Evolutionary conservation across 2,113 vertebrate species (phyloP), one percentile per base, ranked within the genome.

Genomic region (Echinops telfairi): DNA sequence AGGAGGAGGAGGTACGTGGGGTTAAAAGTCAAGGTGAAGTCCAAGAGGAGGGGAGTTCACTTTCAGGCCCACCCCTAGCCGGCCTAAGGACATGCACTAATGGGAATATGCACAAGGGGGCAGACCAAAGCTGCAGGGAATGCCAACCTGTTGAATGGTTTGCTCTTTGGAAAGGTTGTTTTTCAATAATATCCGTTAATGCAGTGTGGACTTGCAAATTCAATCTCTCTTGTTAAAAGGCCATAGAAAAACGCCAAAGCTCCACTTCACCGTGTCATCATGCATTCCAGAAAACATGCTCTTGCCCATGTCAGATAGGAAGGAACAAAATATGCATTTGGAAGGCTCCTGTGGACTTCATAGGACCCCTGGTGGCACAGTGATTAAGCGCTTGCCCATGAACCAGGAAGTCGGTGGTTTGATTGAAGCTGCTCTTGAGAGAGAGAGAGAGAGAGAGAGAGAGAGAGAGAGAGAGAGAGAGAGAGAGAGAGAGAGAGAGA

Each of bases 261-360:
- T 60, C 90, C 75, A 40, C 90, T 90, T 85, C 38, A 88, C 11
- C 22, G 68, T 76, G 17, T 78, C 71, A 77, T 60, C 23, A 6
- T 9, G 58, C 47, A 91, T 62, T 91, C 57, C 20, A 83, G n/a
- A 57, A 89, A 91, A 87, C 43, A 89, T 70, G 71, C 73, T 92
- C 64, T 89, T 57, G 36, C 83, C 58, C 19, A 20, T 12, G 3
- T 64, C 73, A 73, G 84, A 84, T 68, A 77, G 47, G 47, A 53
- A 53, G 33, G 14, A 89, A 86, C 47, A 70, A 84, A 83, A 84
- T 66, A 60, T 0, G 3, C 29, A 80, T 64, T 14, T 33, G 88
- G 64, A 7, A 70, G 27, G 66, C 90, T 36, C 47, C 79, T 1
- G 4, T 43, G 31, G 64, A 29, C 73, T 64, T 64, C 31, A 31